Evolutionary conservation across 2,797 vertebrate species (phyloP).

Genomic region (Myotis vivesi): DNA sequence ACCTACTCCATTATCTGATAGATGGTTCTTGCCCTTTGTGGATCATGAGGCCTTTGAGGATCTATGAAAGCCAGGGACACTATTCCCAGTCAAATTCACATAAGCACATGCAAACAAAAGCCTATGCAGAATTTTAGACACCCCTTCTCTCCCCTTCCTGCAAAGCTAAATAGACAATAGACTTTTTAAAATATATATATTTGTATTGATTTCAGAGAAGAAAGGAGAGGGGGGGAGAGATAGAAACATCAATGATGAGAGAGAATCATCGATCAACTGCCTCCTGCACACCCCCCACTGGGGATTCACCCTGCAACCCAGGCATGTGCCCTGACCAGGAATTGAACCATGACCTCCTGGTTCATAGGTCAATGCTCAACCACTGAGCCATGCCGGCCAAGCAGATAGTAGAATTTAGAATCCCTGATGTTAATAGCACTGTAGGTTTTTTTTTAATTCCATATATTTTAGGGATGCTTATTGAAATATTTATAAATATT

Average conservation of each 20-base stretch:
- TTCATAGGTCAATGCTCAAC: too few relatives aligned
- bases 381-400: too few relatives aligned
- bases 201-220: too few relatives aligned
- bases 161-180: background rate
- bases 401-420: background rate
- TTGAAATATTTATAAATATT: background rate
- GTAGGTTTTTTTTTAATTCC: background rate
- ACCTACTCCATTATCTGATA: background rate
- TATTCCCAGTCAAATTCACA: background rate
- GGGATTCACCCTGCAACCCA: too few relatives aligned
- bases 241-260: too few relatives aligned
- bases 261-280: too few relatives aligned
- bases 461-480: slow-evolving; percentile 21
- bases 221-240: too few relatives aligned
- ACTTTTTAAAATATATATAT: too few relatives aligned
- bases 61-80: background rate
- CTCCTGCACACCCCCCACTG: too few relatives aligned
- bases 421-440: background rate
- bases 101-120: background rate
- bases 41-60: background rate
- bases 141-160: background rate
- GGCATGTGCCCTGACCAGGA: too few relatives aligned
- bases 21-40: background rate
- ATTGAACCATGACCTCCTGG: too few relatives aligned
- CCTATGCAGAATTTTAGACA: background rate